phyloP scores from a whole-genome alignment of 2,888 invertebrate genomes.

The Trilocha varians region DNA sequence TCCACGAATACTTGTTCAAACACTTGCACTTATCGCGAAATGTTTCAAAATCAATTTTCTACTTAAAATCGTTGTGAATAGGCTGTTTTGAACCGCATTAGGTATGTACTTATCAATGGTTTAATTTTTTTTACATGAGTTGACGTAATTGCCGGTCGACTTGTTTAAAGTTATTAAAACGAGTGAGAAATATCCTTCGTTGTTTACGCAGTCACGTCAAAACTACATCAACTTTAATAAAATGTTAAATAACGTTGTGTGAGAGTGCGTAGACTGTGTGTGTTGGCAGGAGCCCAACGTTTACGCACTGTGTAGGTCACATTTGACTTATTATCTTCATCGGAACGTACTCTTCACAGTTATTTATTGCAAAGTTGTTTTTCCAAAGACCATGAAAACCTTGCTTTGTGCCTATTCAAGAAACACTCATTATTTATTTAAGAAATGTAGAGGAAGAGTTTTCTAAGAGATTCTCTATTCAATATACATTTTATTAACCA shows the following conservation, averaged over 20 bases:
- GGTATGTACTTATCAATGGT: neutral
- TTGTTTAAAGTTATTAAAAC: neutral
- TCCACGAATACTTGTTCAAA: slow-evolving; percentile 60
- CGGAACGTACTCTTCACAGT: neutral
- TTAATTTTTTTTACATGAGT: neutral
- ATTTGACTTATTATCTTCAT: neutral
- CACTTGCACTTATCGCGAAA: slow-evolving; percentile 60
- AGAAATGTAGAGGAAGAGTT: too few relatives aligned
- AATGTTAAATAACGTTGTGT: neutral
- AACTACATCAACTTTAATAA: neutral
- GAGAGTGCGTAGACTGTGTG: neutral
- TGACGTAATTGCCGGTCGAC: neutral
- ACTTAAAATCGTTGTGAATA: neutral
- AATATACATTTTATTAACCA: too few relatives aligned
- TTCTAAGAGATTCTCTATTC: too few relatives aligned
- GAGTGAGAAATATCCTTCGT: neutral
- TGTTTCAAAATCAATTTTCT: slow-evolving; percentile 47
- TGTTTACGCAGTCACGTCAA: neutral
- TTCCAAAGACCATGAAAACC: neutral
- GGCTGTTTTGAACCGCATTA: neutral
- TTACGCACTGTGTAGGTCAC: neutral
- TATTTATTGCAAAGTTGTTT: neutral
- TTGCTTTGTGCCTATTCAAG: too few relatives aligned
- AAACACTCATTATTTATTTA: too few relatives aligned
- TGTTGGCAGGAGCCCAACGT: neutral